Percentiles rank a stretch among this genome's conserved stretches.
Evolutionary conservation across 2,888 invertebrate species (phyloP).

Genomic region (Idaea biselata): DNA sequence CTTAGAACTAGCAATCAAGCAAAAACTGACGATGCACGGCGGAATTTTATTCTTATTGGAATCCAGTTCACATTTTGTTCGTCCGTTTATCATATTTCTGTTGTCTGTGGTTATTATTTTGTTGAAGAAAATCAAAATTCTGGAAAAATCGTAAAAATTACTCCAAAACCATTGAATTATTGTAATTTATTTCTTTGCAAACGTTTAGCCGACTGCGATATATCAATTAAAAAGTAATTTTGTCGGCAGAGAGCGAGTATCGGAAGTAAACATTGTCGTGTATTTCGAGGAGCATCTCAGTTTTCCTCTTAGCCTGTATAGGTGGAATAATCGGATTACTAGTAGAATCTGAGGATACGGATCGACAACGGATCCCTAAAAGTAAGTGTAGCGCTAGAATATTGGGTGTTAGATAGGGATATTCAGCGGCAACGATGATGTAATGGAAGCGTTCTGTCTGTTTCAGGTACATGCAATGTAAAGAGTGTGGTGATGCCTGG

Average conservation of each 20-base stretch:
- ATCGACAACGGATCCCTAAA: neutral
- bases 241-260: neutral
- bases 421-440: neutral
- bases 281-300: neutral
- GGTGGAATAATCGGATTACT: neutral
- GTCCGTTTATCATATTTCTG: neutral
- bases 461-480: neutral
- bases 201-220: neutral
- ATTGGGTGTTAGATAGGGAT: neutral
- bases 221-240: neutral
- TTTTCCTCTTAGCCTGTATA: neutral
- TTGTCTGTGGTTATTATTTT: constrained; percentile 1
- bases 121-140: neutral
- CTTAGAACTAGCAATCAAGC: neutral
- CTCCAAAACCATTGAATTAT: neutral
- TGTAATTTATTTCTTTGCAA: neutral
- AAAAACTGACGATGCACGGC: neutral
- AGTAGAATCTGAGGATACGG: neutral
- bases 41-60: neutral
- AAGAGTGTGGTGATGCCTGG: constrained; percentile 2
- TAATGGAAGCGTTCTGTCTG: neutral
- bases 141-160: neutral
- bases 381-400: neutral
- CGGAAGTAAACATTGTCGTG: neutral
- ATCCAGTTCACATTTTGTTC: too few species aligned